Conservation (phyloP, 2,113 vertebrate genomes). For the human (Homo sapiens) region GRCh38 chr7:95991001-95991500, state of each 20-base stretch:
- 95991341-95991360: not conserved
- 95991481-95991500: not conserved
- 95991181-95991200: not conserved
- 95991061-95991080: not conserved
- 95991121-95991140: not conserved
- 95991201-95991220: not conserved
- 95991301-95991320: not conserved
- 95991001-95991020: not conserved
- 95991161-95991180: not conserved
- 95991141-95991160: not conserved
- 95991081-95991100: not conserved
- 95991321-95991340: not conserved
- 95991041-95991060: too few relatives aligned
- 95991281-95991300: not conserved
- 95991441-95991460: not conserved
- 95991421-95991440: not conserved
- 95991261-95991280: not conserved
- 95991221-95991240: not conserved
- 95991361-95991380: not conserved
- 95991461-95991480: not conserved
- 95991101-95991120: not conserved
- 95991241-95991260: not conserved
- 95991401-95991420: not conserved
- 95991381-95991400: not conserved
- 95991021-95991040: not conserved